Conservation (phyloP, 2,113 vertebrate species). For the Psophia crepitans region DNA sequence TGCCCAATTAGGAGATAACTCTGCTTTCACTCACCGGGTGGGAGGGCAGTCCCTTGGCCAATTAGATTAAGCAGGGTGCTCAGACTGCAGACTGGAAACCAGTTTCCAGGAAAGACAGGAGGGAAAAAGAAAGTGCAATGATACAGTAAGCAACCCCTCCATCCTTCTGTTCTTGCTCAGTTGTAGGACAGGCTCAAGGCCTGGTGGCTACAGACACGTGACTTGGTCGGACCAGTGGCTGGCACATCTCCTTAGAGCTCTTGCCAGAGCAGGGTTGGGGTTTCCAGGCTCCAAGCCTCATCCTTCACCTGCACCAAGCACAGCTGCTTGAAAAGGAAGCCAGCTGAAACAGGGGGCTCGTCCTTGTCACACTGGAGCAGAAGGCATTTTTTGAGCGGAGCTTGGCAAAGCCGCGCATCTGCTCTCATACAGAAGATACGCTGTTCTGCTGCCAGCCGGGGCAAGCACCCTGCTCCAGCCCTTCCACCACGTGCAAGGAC, state of each 20-base stretch:
- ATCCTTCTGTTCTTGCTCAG: background rate
- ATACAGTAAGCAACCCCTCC: background rate
- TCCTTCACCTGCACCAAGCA: background rate
- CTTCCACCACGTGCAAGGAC: background rate
- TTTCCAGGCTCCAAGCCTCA: background rate
- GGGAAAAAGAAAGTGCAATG: too few relatives aligned
- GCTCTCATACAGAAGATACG: fast-evolving
- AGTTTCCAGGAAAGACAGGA: background rate
- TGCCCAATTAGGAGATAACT: background rate
- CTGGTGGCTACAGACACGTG: background rate
- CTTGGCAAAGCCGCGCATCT: background rate
- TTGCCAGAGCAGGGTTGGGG: background rate
- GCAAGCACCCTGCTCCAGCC: background rate
- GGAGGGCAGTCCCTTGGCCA: background rate
- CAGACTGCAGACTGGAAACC: background rate
- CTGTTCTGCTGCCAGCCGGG: background rate
- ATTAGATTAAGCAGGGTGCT: background rate
- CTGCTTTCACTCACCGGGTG: background rate
- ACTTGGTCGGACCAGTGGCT: background rate
- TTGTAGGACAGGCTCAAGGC: background rate
- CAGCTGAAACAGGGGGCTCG: background rate
- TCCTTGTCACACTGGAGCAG: background rate
- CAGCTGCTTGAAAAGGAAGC: background rate
- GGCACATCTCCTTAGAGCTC: background rate
- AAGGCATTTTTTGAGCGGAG: background rate